Evolutionary conservation across 2,888 invertebrate species (phyloP).

Genomic region (Pachycephus smyrnensis): DNA sequence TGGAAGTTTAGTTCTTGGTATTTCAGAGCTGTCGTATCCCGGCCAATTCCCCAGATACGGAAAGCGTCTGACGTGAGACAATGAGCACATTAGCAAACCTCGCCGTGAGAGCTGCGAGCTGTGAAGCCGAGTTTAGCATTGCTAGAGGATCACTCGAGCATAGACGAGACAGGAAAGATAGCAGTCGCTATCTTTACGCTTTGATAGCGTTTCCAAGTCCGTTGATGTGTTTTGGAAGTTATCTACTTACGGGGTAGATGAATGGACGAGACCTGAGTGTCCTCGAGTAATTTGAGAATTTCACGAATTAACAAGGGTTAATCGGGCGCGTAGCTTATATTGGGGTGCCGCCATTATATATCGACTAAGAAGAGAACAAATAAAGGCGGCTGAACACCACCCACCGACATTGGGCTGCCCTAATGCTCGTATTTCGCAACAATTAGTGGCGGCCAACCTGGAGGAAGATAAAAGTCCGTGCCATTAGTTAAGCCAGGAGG

Average conservation of each 20-base stretch:
- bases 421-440: constrained; percentile 26
- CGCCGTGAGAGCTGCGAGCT: not conserved
- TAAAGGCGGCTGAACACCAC: not conserved
- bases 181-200: not conserved
- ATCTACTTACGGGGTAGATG: not conserved
- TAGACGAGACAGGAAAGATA: not conserved
- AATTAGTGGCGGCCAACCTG: constrained; percentile 24
- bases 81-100: not conserved
- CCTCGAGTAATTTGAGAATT: not conserved
- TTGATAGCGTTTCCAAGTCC: not conserved
- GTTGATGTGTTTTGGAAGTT: not conserved
- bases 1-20: not conserved
- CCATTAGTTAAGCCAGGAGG: constrained; percentile 21
- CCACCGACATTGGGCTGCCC: not conserved
- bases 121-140: not conserved
- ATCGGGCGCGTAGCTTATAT: not conserved
- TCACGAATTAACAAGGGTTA: not conserved
- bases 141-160: not conserved
- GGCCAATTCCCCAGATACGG: not conserved
- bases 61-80: not conserved
- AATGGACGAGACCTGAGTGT: not conserved
- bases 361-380: not conserved
- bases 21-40: not conserved
- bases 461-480: constrained; percentile 27
- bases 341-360: not conserved